Percentiles rank a stretch among this genome's conserved stretches.
Evolutionary conservation across 2,888 invertebrate species (phyloP).

Genomic region (Drosophila antonietae): DNA sequence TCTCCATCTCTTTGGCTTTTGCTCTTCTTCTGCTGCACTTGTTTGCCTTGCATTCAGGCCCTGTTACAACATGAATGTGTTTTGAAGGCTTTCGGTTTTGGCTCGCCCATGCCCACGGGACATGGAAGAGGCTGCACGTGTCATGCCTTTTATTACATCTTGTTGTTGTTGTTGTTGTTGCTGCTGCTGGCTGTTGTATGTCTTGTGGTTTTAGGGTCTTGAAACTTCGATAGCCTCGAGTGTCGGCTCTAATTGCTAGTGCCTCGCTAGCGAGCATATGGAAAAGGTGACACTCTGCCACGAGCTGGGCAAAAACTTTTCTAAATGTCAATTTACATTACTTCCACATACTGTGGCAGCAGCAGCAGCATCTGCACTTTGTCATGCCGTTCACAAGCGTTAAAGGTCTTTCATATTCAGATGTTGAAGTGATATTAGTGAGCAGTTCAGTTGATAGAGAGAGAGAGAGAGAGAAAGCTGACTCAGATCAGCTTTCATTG

Average conservation of each 20-base stretch:
- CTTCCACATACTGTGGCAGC: background rate
- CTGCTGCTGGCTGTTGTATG: slow-evolving; percentile 12
- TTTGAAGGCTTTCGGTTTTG: slow-evolving; percentile 35
- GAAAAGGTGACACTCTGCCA: slow-evolving; percentile 17
- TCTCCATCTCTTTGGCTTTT: too few relatives aligned
- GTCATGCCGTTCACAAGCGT: background rate
- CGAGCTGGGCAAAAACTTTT: slow-evolving; percentile 25
- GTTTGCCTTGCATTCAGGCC: slow-evolving; percentile 1
- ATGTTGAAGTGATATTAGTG: background rate
- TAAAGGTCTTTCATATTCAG: background rate
- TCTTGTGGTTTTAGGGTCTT: slow-evolving; percentile 48
- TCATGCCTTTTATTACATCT: slow-evolving; percentile 19
- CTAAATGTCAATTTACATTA: slow-evolving; percentile 10
- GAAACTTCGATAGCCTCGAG: slow-evolving; percentile 63
- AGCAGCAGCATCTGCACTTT: background rate
- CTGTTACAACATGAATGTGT: slow-evolving; percentile 16
- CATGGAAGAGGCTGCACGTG: slow-evolving; percentile 46
- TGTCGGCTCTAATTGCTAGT: slow-evolving; percentile 62
- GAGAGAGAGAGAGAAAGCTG: background rate
- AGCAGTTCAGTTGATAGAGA: background rate
- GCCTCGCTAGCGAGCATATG: slow-evolving; percentile 38
- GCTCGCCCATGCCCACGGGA: slow-evolving; percentile 17
- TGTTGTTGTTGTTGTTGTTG: slow-evolving; percentile 11
- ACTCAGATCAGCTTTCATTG: background rate
- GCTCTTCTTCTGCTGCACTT: background rate